Conservation (phyloP, 2,113 vertebrate species). For the Sinocyclocheilus rhinocerous region DNA sequence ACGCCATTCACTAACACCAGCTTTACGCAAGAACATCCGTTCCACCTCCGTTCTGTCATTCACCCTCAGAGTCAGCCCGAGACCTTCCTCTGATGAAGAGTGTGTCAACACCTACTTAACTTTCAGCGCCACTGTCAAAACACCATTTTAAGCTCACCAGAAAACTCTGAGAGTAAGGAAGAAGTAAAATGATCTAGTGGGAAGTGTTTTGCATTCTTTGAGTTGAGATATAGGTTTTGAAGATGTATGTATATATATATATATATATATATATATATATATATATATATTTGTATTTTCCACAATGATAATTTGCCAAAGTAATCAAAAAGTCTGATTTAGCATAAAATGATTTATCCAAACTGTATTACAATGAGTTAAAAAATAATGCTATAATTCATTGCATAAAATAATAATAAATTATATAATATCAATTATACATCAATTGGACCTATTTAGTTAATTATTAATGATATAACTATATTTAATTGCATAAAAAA, state of each 20-base stretch:
- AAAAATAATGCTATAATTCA: background rate
- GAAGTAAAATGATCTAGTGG: background rate
- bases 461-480: background rate
- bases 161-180: background rate
- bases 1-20: conserved; percentile 20
- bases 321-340: background rate
- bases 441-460: background rate
- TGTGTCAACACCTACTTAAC: background rate
- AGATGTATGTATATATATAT: too few species aligned
- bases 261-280: too few species aligned
- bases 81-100: conserved; percentile 5
- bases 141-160: background rate
- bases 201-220: background rate
- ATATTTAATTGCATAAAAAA: background rate
- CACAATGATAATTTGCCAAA: background rate
- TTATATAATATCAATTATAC: background rate
- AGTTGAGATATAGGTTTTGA: background rate
- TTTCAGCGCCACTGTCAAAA: conserved; percentile 18
- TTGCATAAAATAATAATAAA: background rate
- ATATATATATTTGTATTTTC: background rate
- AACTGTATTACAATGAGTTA: background rate
- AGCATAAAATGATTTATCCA: background rate
- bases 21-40: background rate
- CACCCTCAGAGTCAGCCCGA: background rate
- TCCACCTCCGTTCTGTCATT: background rate